Base-by-base conservation (phyloP, 2,888 invertebrate genomes). In the Eupithecia subfuscata region DNA sequence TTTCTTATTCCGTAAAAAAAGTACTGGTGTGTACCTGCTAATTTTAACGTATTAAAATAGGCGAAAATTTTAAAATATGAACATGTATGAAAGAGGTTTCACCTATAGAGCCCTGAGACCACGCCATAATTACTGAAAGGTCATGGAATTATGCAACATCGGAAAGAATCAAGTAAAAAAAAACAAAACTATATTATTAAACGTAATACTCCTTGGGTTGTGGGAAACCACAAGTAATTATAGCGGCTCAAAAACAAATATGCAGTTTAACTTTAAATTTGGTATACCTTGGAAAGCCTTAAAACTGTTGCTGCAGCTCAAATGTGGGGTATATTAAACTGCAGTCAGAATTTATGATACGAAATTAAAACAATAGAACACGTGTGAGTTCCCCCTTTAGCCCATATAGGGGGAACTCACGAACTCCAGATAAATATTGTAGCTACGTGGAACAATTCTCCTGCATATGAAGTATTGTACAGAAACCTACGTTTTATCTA, bases 371-470 rank as follows among this genome's bases (percentile, higher is more conserved):
- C 69, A 67, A 70, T 52, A 68, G 40, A 69, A 48, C 34, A 71
- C 30, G 68, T 74, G 63, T n/a, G 22, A n/a, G n/a, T 12, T 67
- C n/a, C 40, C 40, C n/a, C 40, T 37, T 7, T 67, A 67, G 22
- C 34, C 40, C 65, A 37, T 12, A 37, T 12, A 37, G 65, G 12
- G 65, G 65, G 22, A 68, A 71, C 74, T 76, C 76, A 70, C 74
- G 69, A 74, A 69, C 74, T 71, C 48, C 37, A 67, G 65, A 77
- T 77, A 77, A 77, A 74, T 74, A 67, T 73, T 76, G 64, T 30
- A 74, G 74, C 71, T 70, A 56, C 56, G 56, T 64, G 43, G 56
- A 64, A 67, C 56, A 63, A 52, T 70, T 40, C 68, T 25, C 37
- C 40, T 74, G 69, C 45, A 69, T 71, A 65, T 69, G 69, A 74